Evolutionary conservation across 1,140 invertebrate species (phyloP).

Genomic region (Radopholus similis): DNA sequence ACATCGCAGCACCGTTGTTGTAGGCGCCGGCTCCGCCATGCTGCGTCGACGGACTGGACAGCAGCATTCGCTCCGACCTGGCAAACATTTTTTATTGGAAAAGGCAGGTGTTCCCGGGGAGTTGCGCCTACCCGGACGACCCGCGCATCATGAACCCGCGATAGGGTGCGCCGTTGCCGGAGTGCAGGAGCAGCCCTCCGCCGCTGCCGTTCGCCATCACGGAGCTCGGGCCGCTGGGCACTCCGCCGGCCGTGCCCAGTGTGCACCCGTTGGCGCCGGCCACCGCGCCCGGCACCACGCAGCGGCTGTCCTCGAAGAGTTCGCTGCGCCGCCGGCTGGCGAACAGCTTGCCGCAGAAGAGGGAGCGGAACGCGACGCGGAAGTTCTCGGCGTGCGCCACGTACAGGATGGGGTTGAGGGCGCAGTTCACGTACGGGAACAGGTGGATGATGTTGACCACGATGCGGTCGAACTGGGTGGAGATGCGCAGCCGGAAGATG

Average conservation of each 20-base stretch:
- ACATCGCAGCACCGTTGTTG: not conserved
- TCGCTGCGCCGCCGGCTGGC: not conserved
- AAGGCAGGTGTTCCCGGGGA: not conserved
- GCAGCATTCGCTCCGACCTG: not conserved
- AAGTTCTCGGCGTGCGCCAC: constrained; percentile 57
- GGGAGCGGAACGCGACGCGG: constrained; percentile 51
- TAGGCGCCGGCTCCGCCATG: not conserved
- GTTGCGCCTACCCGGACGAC: not conserved
- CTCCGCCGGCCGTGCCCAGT: not conserved
- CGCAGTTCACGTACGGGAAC: constrained; percentile 59
- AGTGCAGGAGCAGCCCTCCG: too few species aligned
- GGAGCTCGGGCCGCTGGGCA: not conserved
- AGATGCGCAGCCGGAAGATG: constrained; percentile 54
- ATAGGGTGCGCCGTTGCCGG: too few species aligned
- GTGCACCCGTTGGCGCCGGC: not conserved
- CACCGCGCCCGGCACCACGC: not conserved
- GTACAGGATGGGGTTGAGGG: constrained; percentile 57
- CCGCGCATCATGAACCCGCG: too few species aligned
- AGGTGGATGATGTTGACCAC: constrained; percentile 59
- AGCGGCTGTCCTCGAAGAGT: constrained; percentile 2
- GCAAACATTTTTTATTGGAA: not conserved
- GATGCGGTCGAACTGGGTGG: constrained; percentile 56
- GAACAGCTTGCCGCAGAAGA: constrained; percentile 36
- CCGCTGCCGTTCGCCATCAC: not conserved
- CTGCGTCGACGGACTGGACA: not conserved